These are phyloP conservation scores for Chamaetylas fuelleborni DNA, from an alignment of 2,113 vertebrate species.

Conservation along the genomic window DNA sequence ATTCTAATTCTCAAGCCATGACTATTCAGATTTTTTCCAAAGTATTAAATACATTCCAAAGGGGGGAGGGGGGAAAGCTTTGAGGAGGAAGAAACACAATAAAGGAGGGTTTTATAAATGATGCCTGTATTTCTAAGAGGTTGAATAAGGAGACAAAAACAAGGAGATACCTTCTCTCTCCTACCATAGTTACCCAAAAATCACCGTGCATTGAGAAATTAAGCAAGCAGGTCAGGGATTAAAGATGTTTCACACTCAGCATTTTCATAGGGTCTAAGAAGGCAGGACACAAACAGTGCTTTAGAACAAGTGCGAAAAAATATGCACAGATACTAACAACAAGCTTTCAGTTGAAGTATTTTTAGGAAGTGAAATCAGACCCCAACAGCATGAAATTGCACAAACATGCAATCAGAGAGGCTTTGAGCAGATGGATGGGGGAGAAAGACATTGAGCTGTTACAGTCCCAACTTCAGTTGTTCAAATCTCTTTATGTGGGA, in stretches of 20 bases:
- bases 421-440: slow-evolving; percentile 65
- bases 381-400: slow-evolving; percentile 60
- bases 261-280: slow-evolving; percentile 28
- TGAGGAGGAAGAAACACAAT: slow-evolving; percentile 10
- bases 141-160: background rate
- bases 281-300: slow-evolving; percentile 44
- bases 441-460: slow-evolving; percentile 58
- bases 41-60: slow-evolving; percentile 15
- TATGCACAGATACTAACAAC: slow-evolving; percentile 52
- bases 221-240: background rate
- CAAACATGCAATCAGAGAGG: slow-evolving; percentile 55
- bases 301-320: slow-evolving; percentile 57
- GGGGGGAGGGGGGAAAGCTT: background rate
- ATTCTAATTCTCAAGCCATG: slow-evolving; percentile 70
- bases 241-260: slow-evolving; percentile 46
- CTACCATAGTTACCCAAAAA: background rate
- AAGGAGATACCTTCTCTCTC: background rate
- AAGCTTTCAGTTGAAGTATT: slow-evolving; percentile 57
- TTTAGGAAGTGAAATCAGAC: slow-evolving; percentile 65
- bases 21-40: slow-evolving; percentile 59
- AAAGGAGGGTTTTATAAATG: background rate
- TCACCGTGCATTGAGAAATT: background rate
- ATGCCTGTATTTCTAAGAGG: background rate
- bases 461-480: slow-evolving; percentile 58
- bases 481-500: slow-evolving; percentile 52